These are phyloP conservation scores for Heliconius sara DNA, from an alignment of 2,888 invertebrate genomes.

Conservation along the genomic window DNA sequence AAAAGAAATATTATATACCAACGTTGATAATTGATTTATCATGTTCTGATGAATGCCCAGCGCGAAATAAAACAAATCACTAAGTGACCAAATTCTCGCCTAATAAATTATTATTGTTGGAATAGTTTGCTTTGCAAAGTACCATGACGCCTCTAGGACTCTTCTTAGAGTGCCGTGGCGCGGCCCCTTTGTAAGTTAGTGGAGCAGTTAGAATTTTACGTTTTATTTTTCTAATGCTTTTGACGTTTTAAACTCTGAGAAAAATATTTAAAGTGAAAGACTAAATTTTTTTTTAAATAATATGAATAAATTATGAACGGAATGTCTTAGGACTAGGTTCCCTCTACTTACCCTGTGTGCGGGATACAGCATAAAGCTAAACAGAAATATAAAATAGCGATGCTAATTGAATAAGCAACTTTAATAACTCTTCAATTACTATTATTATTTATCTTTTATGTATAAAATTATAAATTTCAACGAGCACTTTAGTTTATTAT, in stretches of 20 bases:
- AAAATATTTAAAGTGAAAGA: constrained; percentile 14
- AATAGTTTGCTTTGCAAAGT: constrained; percentile 76
- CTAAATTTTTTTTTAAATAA: not conserved
- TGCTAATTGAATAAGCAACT: not conserved
- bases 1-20: not conserved
- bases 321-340: too few species aligned
- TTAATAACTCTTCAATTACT: not conserved
- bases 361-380: too few species aligned
- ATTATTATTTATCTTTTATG: constrained; percentile 9
- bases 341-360: too few species aligned
- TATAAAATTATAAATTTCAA: constrained; percentile 20
- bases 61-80: constrained; percentile 22
- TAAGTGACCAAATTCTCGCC: constrained; percentile 29
- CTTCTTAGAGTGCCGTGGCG: constrained; percentile 58
- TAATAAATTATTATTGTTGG: constrained; percentile 44
- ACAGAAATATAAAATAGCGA: not conserved
- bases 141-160: constrained; percentile 55
- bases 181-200: constrained; percentile 74
- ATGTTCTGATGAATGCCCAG: constrained; percentile 54
- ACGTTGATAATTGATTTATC: constrained; percentile 74
- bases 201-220: constrained; percentile 53
- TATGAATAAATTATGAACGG: too few species aligned
- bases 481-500: constrained; percentile 33
- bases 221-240: constrained; percentile 48
- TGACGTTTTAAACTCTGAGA: constrained; percentile 33